Evolutionary conservation across 2,113 vertebrate genomes (phyloP).

Genomic region (rat (Rattus norvegicus)): GRCr8 NC_086031.1:98797001-98797500

Average conservation of each 20-base stretch:
- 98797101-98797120: neutral
- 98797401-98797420: neutral
- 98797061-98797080: neutral
- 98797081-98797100: neutral
- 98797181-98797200: too few relatives aligned
- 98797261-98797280: neutral
- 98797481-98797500: neutral
- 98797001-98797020: neutral
- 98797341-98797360: neutral
- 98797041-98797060: rapidly evolving
- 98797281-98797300: too few relatives aligned
- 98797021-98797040: neutral
- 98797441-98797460: neutral
- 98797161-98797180: too few relatives aligned
- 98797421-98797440: neutral
- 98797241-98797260: neutral
- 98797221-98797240: too few relatives aligned
- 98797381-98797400: neutral
- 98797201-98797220: too few relatives aligned
- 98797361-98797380: neutral
- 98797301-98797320: neutral
- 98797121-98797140: neutral
- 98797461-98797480: neutral
- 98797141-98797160: too few relatives aligned
- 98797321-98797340: neutral